Evolutionary conservation across 2,888 invertebrate genomes (phyloP).

Genomic region (Rotaria magnacalcarata): DNA sequence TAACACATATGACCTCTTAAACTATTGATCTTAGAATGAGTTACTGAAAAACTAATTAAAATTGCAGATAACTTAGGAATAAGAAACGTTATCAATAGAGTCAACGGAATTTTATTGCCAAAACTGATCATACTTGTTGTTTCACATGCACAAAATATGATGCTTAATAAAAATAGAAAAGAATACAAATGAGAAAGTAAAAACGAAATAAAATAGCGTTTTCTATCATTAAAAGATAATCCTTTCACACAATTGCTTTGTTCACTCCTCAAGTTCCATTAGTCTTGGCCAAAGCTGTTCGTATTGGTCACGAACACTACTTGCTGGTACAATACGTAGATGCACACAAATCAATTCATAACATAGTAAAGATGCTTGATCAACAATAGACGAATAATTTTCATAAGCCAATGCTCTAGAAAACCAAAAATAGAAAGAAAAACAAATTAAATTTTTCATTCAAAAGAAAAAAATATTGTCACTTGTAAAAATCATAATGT

Average conservation of each 20-base stretch:
- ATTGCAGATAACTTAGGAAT: too few relatives aligned
- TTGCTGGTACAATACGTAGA: background rate
- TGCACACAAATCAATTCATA: constrained; percentile 24
- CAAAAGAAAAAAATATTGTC: background rate
- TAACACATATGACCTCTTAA: too few relatives aligned
- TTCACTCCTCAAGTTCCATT: background rate
- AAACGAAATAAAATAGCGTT: too few relatives aligned
- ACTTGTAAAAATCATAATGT: constrained; percentile 18
- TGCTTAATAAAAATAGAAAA: too few relatives aligned
- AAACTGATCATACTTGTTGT: too few relatives aligned
- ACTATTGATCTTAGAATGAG: too few relatives aligned
- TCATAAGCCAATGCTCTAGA: background rate
- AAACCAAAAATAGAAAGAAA: background rate
- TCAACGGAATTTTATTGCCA: too few relatives aligned
- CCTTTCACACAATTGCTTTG: background rate
- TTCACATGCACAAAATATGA: too few relatives aligned
- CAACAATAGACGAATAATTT: background rate
- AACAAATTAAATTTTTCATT: background rate
- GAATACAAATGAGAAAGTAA: too few relatives aligned
- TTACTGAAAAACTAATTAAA: too few relatives aligned
- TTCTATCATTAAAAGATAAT: background rate
- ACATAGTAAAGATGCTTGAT: background rate
- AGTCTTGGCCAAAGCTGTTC: background rate
- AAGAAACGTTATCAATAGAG: too few relatives aligned
- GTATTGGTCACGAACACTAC: background rate